Percentiles rank a stretch among this genome's conserved stretches.
phyloP scores from a whole-genome alignment of 2,113 vertebrate species.

The Crotalus tigris region DNA sequence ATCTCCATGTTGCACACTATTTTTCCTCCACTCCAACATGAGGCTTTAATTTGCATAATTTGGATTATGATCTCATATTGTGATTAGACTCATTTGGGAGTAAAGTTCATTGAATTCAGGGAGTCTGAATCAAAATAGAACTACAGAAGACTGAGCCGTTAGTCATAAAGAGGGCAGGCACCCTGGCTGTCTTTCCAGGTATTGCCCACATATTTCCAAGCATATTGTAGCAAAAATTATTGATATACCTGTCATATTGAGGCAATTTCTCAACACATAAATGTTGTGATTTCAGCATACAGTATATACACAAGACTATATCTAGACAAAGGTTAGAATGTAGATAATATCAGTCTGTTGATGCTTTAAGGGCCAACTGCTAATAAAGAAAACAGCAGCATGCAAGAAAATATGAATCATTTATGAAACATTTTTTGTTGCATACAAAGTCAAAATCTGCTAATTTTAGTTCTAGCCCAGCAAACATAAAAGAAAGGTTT shows the following conservation, averaged over 20 bases:
- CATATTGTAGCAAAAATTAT: background rate
- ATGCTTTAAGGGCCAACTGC: background rate
- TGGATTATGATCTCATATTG: background rate
- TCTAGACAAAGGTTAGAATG: background rate
- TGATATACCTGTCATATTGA: background rate
- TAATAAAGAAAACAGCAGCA: background rate
- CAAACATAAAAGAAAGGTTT: background rate
- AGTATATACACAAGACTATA: background rate
- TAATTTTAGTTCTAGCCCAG: conserved; percentile 15
- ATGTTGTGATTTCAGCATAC: background rate
- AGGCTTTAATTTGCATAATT: background rate
- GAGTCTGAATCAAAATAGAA: background rate
- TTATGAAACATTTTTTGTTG: conserved; percentile 11
- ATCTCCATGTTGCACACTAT: background rate
- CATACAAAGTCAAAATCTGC: background rate
- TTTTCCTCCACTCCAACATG: background rate
- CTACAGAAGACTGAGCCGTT: background rate
- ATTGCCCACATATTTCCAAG: background rate
- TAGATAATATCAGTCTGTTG: background rate
- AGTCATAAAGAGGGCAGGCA: background rate
- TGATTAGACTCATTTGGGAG: background rate
- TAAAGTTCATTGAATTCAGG: background rate
- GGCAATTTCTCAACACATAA: background rate
- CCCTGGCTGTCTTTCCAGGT: background rate
- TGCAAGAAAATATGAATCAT: background rate